Evolutionary conservation across 1,140 invertebrate genomes (phyloP).

Genomic region (Rhopalosiphum padi): DNA sequence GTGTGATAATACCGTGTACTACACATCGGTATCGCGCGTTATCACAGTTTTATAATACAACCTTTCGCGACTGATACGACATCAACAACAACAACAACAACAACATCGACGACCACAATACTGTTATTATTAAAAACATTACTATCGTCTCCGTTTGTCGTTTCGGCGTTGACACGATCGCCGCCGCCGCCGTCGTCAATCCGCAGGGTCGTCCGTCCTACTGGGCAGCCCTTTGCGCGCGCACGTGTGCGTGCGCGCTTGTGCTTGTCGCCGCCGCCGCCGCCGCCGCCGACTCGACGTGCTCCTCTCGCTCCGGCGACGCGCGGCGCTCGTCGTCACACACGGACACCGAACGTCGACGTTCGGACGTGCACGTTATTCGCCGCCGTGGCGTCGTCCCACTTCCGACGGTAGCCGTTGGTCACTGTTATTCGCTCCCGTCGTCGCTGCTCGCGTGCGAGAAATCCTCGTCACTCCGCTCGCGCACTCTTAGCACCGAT

Average conservation of each 20-base stretch:
- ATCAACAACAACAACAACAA: neutral
- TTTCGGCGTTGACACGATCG: neutral
- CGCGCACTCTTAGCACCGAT: neutral
- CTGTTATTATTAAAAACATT: neutral
- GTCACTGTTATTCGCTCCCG: neutral
- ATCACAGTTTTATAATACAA: neutral
- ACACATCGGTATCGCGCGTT: neutral
- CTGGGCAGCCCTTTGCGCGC: neutral
- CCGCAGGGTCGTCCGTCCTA: neutral
- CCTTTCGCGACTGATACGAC: neutral
- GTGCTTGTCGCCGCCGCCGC: neutral
- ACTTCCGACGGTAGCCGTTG: neutral
- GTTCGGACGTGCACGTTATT: neutral
- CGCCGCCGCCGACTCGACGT: neutral
- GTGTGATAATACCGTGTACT: neutral
- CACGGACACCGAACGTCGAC: neutral
- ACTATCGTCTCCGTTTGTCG: neutral
- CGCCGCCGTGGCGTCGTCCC: neutral
- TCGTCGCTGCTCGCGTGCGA: no score
- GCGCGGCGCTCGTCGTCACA: neutral
- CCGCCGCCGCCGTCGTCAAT: neutral
- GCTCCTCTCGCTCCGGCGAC: neutral
- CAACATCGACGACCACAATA: neutral
- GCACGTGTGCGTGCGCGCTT: neutral
- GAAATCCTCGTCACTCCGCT: neutral